A percentile compares a stretch with the other conserved stretches of the same genome.
Evolutionary conservation across 2,888 invertebrate species (phyloP).

Genomic region (Encarsia formosa): DNA sequence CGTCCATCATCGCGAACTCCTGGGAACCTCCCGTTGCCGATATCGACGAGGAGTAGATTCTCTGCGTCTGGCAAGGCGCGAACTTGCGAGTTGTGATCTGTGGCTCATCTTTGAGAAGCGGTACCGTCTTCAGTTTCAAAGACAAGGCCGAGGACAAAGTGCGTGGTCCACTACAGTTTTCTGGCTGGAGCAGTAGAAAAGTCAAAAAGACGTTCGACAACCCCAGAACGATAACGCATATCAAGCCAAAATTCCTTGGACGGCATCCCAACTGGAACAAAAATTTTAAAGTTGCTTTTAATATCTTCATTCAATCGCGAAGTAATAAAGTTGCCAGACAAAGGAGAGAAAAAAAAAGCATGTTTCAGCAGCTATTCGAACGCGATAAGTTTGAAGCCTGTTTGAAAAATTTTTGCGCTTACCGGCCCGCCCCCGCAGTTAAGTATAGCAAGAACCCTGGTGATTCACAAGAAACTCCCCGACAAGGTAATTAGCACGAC

Average conservation of each 20-base stretch:
- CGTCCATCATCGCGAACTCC: conserved; percentile 33
- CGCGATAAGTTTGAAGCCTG: conserved; percentile 22
- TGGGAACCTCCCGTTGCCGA: too few relatives aligned
- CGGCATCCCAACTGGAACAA: conserved; percentile 55
- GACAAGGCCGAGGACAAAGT: neutral
- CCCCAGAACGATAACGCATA: conserved; percentile 63
- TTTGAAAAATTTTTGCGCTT: conserved; percentile 22
- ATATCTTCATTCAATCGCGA: too few relatives aligned
- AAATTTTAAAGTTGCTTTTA: too few relatives aligned
- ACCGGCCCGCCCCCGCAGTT: too few relatives aligned
- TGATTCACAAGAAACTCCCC: conserved; percentile 24
- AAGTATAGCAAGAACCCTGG: neutral
- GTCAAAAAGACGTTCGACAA: conserved; percentile 63
- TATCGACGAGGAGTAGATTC: neutral
- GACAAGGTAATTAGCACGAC: conserved; percentile 27
- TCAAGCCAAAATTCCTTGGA: conserved; percentile 66
- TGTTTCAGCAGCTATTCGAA: conserved; percentile 22
- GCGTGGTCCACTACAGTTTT: conserved; percentile 43
- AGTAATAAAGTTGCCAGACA: neutral
- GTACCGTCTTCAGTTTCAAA: conserved; percentile 20
- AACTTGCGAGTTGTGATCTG: neutral
- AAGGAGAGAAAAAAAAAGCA: conserved; percentile 1
- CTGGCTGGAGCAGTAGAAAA: conserved; percentile 56
- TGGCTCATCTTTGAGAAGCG: conserved; percentile 36
- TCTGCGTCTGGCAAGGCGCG: conserved; percentile 20